Percentiles rank a stretch among this genome's conserved stretches.
These are phyloP conservation scores for Indicator indicator DNA, from an alignment of 2,113 vertebrate species.

Conservation along the genomic window DNA sequence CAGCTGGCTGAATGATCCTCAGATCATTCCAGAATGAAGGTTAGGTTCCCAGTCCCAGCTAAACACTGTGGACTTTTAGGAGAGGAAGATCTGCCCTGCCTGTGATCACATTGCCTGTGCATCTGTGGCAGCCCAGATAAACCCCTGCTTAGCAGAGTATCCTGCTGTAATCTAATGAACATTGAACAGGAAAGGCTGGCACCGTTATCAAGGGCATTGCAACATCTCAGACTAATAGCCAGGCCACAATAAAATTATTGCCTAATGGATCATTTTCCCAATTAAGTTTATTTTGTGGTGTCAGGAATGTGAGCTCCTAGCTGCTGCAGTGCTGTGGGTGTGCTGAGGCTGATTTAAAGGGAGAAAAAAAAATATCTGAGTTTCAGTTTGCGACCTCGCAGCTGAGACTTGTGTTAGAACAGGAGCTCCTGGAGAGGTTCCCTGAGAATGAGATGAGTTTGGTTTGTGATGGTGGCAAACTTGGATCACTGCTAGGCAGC, in stretches of 20 bases:
- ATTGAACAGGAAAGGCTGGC: conserved; percentile 13
- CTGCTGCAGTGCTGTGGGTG: not conserved
- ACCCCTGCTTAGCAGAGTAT: not conserved
- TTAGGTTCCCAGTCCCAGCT: not conserved
- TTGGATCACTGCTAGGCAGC: not conserved
- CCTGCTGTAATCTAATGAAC: not conserved
- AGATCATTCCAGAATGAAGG: not conserved
- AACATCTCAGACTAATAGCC: conserved; percentile 5
- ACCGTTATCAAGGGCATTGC: conserved; percentile 24
- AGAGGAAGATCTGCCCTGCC: not conserved
- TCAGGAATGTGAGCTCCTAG: not conserved
- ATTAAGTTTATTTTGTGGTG: not conserved
- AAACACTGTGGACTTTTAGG: not conserved
- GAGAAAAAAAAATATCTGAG: not conserved
- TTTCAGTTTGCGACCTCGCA: not conserved
- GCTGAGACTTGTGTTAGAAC: not conserved
- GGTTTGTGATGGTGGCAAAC: not conserved
- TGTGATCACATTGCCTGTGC: not conserved
- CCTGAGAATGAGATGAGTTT: accelerated
- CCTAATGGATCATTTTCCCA: conserved; percentile 22
- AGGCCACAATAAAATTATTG: not conserved
- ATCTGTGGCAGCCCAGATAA: not conserved
- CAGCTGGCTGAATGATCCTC: not conserved
- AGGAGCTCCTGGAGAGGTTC: not conserved
- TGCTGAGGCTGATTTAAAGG: not conserved